A percentile compares a stretch with the other conserved stretches of the same genome.
phyloP scores from a whole-genome alignment of 1,140 invertebrate genomes.

The Drosophila arawakana region DNA sequence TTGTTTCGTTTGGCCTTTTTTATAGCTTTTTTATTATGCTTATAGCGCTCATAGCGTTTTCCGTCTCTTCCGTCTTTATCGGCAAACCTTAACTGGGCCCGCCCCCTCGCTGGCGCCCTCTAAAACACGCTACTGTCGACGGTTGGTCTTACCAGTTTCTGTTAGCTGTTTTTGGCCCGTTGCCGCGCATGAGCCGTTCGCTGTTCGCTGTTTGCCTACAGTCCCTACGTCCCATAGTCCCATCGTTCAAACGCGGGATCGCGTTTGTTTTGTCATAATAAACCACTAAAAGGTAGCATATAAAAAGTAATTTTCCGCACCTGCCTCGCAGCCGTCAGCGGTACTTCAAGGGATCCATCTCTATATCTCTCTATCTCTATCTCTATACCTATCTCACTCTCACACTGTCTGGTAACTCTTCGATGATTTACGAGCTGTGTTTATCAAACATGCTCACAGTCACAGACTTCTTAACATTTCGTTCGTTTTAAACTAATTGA shows the following conservation, averaged over 20 bases:
- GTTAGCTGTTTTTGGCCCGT: constrained; percentile 10
- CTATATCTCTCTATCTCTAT: not conserved
- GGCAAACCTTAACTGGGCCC: constrained; percentile 51
- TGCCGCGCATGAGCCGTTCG: constrained; percentile 65
- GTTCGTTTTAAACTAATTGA: constrained; percentile 66
- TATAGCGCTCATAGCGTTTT: constrained; percentile 64
- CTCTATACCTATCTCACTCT: constrained; percentile 7
- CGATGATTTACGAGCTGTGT: constrained; percentile 68
- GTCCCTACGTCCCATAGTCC: constrained; percentile 9
- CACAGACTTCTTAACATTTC: constrained; percentile 53
- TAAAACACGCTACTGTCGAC: constrained; percentile 33
- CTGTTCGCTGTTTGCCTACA: not conserved
- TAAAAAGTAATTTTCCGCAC: constrained; percentile 83
- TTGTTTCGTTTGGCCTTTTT: constrained; percentile 52
- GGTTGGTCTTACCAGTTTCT: constrained; percentile 12
- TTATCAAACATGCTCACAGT: constrained; percentile 59
- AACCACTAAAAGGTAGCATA: constrained; percentile 80
- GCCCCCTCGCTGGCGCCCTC: constrained; percentile 18
- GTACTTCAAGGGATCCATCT: constrained; percentile 68
- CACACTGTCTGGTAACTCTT: not conserved
- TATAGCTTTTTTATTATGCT: constrained; percentile 74
- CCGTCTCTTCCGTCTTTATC: constrained; percentile 67
- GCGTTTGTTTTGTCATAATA: constrained; percentile 80
- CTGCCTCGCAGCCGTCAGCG: constrained; percentile 71
- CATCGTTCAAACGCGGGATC: constrained; percentile 55